Conservation (phyloP, 1,140 invertebrate species). For the Anoplolepis gracilipes region DNA sequence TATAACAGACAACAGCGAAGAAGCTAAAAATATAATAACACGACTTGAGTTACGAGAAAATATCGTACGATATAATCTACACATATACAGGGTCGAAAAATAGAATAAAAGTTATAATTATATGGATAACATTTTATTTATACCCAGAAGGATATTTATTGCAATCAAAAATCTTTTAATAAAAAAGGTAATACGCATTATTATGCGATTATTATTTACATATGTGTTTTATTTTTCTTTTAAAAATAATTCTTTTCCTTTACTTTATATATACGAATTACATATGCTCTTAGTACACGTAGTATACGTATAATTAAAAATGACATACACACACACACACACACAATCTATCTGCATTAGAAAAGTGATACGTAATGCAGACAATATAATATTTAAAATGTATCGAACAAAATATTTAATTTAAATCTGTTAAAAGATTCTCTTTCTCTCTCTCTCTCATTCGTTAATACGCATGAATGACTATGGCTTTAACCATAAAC, state of each 20-base stretch:
- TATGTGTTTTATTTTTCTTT: too few species aligned
- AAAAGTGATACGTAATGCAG: neutral
- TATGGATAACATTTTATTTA: neutral
- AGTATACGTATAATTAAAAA: too few species aligned
- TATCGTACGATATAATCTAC: slow-evolving; percentile 31
- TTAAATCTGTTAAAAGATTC: neutral
- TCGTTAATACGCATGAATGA: neutral
- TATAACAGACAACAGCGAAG: neutral
- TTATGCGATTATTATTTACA: neutral
- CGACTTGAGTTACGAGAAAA: slow-evolving; percentile 36
- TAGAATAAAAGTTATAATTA: slow-evolving; percentile 36
- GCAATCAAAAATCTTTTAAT: neutral
- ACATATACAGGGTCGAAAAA: slow-evolving; percentile 6
- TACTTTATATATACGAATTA: neutral
- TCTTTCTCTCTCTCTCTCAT: too few species aligned
- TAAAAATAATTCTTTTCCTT: neutral
- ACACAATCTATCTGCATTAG: neutral
- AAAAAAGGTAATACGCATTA: neutral
- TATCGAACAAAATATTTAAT: neutral
- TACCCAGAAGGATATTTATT: neutral
- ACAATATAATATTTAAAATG: neutral
- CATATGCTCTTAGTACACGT: too few species aligned
- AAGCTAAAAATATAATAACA: slow-evolving; percentile 52
- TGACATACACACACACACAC: too few species aligned
- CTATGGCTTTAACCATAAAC: neutral